Percentiles rank a stretch among this genome's conserved stretches.
Conservation (phyloP, 2,113 vertebrate species). For the Ailuropoda melanoleuca region DNA sequence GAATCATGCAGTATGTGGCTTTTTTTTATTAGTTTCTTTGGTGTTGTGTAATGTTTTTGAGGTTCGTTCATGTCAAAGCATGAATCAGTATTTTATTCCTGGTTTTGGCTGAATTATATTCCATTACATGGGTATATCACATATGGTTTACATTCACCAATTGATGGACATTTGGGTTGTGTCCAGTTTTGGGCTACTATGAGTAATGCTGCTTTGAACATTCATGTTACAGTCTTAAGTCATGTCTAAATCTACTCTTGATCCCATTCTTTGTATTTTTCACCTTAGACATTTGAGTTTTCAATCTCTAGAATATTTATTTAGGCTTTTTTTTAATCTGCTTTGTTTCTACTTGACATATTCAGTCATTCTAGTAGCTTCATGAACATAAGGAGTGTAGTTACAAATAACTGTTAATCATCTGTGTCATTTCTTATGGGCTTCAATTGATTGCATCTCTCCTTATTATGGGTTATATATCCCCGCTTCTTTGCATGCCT, state of each 20-base stretch:
- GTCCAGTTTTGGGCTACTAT: background rate
- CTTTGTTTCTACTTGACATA: background rate
- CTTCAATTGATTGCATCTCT: background rate
- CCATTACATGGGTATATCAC: background rate
- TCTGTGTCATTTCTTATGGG: background rate
- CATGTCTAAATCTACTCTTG: background rate
- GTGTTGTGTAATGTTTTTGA: background rate
- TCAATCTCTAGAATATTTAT: background rate
- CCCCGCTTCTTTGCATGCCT: background rate
- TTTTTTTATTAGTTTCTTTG: background rate
- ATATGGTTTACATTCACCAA: background rate
- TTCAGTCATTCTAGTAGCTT: background rate
- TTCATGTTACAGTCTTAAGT: background rate
- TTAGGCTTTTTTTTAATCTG: background rate
- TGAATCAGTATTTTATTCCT: background rate
- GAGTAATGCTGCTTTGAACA: background rate
- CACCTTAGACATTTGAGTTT: background rate
- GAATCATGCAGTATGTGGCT: background rate
- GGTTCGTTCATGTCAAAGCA: background rate
- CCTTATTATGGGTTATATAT: background rate
- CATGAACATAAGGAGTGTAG: background rate
- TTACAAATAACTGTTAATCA: background rate
- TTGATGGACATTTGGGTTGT: background rate
- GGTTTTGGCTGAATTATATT: background rate
- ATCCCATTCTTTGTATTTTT: background rate